phyloP scores from a whole-genome alignment of 2,888 invertebrate species.

The Polyommatus icarus region DNA sequence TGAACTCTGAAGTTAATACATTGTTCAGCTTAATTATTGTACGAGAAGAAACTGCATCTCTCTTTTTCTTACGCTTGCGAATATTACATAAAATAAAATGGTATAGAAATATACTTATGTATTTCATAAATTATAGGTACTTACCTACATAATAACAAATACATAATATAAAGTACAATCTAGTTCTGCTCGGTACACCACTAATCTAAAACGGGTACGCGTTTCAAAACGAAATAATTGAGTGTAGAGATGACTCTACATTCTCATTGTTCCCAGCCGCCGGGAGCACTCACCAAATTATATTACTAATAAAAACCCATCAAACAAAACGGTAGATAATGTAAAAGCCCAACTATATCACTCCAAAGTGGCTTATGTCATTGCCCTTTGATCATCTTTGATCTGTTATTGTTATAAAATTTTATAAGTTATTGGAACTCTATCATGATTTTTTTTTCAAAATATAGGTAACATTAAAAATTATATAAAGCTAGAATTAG shows the following conservation, averaged over 20 bases:
- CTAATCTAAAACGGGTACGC: background rate
- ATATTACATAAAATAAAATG: too few relatives aligned
- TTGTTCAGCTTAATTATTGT: too few relatives aligned
- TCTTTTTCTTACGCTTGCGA: background rate
- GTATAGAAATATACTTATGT: too few relatives aligned
- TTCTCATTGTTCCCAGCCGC: constrained; percentile 51
- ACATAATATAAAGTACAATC: background rate
- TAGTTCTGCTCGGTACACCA: background rate
- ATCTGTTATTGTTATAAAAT: too few relatives aligned
- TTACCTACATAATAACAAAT: too few relatives aligned
- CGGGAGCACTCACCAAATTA: constrained; percentile 42
- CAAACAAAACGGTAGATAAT: constrained; percentile 26
- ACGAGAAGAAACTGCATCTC: background rate
- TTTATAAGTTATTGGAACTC: too few relatives aligned
- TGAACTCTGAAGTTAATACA: background rate
- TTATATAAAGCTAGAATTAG: too few relatives aligned
- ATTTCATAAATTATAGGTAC: too few relatives aligned
- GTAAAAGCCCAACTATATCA: constrained; percentile 4
- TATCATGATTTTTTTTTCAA: too few relatives aligned
- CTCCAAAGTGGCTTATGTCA: background rate
- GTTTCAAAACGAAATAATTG: constrained; percentile 27
- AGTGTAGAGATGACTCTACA: constrained; percentile 57
- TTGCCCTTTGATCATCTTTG: background rate
- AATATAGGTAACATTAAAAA: too few relatives aligned
- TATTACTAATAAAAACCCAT: constrained; percentile 26